These are phyloP conservation scores for Mamestra brassicae DNA, from an alignment of 2,888 invertebrate species.

Conservation along the genomic window DNA sequence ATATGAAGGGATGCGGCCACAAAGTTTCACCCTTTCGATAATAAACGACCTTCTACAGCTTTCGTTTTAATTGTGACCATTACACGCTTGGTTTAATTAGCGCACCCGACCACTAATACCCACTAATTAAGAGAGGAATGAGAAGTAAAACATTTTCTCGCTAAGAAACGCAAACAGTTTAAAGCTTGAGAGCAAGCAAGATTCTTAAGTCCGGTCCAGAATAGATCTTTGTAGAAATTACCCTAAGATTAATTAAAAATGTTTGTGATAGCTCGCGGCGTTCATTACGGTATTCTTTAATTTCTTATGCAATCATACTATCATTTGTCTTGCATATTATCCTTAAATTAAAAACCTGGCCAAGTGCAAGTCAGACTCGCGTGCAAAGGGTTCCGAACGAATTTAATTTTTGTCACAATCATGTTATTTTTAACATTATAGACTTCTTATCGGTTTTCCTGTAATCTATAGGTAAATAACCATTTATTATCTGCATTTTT, in stretches of 20 bases:
- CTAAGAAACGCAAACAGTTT: constrained; percentile 57
- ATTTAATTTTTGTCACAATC: too few relatives aligned
- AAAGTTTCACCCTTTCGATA: constrained; percentile 56
- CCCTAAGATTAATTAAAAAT: background rate
- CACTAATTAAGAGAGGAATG: constrained; percentile 68
- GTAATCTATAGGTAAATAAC: too few relatives aligned
- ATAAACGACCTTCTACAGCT: constrained; percentile 65
- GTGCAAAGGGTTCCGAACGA: too few relatives aligned
- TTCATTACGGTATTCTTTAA: background rate
- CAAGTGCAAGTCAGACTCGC: too few relatives aligned
- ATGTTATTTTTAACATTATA: too few relatives aligned
- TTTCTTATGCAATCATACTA: background rate
- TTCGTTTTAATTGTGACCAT: constrained; percentile 73
- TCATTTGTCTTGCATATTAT: background rate
- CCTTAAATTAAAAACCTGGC: too few relatives aligned
- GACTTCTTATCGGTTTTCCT: too few relatives aligned
- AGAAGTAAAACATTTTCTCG: constrained; percentile 62
- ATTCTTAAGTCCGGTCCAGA: background rate
- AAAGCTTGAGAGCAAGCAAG: constrained; percentile 16
- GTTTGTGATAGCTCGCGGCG: background rate
- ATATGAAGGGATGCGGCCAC: constrained; percentile 33
- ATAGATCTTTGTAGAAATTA: constrained; percentile 22
- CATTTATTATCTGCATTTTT: too few relatives aligned
- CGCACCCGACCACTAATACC: constrained; percentile 67
- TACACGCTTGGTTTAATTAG: constrained; percentile 72